A percentile compares a stretch with the other conserved stretches of the same genome.
phyloP scores from a whole-genome alignment of 2,113 vertebrate genomes.

The Prinia subflava region DNA sequence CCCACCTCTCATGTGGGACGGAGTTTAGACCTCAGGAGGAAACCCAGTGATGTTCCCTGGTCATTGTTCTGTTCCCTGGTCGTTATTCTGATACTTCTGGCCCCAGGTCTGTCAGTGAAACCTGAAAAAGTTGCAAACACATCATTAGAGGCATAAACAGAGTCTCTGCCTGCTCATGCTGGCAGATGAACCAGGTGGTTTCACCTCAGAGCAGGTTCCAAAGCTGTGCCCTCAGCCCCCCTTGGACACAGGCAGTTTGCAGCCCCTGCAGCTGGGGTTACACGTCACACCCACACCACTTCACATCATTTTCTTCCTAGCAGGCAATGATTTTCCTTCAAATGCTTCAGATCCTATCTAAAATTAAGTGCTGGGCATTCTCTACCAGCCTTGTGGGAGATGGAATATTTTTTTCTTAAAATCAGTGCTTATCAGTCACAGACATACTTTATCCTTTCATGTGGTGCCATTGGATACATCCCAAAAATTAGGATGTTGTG shows the following conservation, averaged over 20 bases:
- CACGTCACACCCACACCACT: neutral
- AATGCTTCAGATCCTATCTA: constrained; percentile 8
- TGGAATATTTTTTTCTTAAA: neutral
- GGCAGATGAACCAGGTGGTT: neutral
- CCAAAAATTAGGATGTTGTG: neutral
- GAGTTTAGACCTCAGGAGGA: neutral
- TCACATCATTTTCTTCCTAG: neutral
- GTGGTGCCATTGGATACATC: neutral
- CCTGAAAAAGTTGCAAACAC: neutral
- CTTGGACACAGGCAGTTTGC: neutral
- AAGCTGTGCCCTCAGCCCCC: neutral
- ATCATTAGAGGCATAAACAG: neutral
- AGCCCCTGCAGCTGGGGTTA: neutral
- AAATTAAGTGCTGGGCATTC: constrained; percentile 50
- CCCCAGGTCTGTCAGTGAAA: neutral
- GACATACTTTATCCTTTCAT: neutral
- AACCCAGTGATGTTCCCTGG: neutral
- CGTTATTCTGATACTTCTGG: neutral
- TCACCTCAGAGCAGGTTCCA: neutral
- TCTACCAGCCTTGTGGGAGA: neutral
- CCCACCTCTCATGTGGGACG: neutral
- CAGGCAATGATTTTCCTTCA: neutral
- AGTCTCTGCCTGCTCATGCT: neutral
- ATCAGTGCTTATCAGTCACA: constrained; percentile 19
- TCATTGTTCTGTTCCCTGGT: neutral